Evolutionary conservation across 2,113 vertebrate genomes (phyloP).

Genomic region (Falcunculus frontatus): DNA sequence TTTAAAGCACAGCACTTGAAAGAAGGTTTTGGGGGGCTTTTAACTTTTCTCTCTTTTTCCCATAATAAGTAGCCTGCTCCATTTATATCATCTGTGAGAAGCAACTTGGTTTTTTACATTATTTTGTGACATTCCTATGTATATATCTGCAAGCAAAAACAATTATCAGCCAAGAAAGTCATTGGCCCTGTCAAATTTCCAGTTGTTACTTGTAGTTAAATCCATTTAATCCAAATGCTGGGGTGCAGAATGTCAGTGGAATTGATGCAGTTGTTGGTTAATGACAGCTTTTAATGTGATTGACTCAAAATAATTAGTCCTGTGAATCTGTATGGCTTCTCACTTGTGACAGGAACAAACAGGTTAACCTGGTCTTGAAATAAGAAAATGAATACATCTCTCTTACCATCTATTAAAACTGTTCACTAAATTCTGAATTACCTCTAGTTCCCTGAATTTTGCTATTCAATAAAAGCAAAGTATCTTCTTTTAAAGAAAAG

Average conservation of each 20-base stretch:
- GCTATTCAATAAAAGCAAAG: not conserved
- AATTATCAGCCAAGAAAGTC: not conserved
- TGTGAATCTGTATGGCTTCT: not conserved
- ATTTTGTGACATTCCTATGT: not conserved
- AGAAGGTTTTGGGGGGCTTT: fast-evolving
- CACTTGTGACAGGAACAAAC: not conserved
- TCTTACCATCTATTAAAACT: not conserved
- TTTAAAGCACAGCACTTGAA: not conserved
- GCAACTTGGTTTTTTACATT: not conserved
- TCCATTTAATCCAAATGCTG: not conserved
- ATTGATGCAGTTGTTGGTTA: not conserved
- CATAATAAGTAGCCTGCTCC: not conserved
- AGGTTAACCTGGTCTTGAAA: not conserved
- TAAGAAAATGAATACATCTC: not conserved
- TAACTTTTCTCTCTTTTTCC: not conserved
- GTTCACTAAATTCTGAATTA: not conserved
- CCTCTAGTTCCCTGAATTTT: not conserved
- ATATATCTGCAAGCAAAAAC: not conserved
- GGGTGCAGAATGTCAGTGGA: not conserved
- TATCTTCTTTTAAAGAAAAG: not conserved
- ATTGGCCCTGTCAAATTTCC: not conserved
- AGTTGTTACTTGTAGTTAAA: not conserved
- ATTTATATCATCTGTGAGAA: not conserved
- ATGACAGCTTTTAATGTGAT: not conserved
- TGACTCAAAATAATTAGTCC: not conserved